These are phyloP conservation scores for Schizopygopsis pylzovi DNA, from an alignment of 2,797 vertebrate species.

Conservation along the genomic window DNA sequence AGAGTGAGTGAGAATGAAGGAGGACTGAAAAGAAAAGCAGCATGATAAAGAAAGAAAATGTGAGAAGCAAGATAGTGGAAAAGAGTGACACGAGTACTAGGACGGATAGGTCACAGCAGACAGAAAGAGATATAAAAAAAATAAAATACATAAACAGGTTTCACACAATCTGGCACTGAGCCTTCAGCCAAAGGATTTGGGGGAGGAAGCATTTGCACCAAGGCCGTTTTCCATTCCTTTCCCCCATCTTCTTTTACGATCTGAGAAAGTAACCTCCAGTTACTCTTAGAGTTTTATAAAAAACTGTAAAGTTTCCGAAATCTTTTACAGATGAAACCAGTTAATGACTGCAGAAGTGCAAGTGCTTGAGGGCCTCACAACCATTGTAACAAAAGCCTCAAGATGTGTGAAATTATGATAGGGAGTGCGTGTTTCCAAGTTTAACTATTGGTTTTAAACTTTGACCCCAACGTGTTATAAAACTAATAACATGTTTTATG, in stretches of 20 bases:
- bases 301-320: conserved; percentile 78
- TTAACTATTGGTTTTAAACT: conserved; percentile 62
- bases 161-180: conserved; percentile 46
- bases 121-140: conserved; percentile 32
- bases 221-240: conserved; percentile 74
- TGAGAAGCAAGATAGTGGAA: conserved; percentile 41
- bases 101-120: conserved; percentile 52
- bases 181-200: conserved; percentile 27
- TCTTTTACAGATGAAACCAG: conserved; percentile 79
- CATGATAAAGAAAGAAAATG: conserved; percentile 16
- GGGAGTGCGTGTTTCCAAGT: conserved; percentile 42
- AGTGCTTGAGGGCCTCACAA: conserved; percentile 55
- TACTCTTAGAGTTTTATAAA: conserved; percentile 73
- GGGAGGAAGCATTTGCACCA: conserved; percentile 70
- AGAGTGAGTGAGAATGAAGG: conserved; percentile 32
- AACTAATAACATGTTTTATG: conserved; percentile 62
- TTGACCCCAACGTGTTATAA: conserved; percentile 61
- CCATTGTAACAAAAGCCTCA: conserved; percentile 43
- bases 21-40: conserved; percentile 29
- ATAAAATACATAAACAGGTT: conserved; percentile 56
- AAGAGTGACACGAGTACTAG: conserved; percentile 39
- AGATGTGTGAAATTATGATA: conserved; percentile 61
- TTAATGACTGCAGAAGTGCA: conserved; percentile 64
- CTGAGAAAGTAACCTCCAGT: conserved; percentile 73
- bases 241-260: conserved; percentile 68